Percentiles rank a stretch among this genome's conserved stretches.
phyloP scores from a whole-genome alignment of 2,888 invertebrate species.

The Palloptera scutellata region DNA sequence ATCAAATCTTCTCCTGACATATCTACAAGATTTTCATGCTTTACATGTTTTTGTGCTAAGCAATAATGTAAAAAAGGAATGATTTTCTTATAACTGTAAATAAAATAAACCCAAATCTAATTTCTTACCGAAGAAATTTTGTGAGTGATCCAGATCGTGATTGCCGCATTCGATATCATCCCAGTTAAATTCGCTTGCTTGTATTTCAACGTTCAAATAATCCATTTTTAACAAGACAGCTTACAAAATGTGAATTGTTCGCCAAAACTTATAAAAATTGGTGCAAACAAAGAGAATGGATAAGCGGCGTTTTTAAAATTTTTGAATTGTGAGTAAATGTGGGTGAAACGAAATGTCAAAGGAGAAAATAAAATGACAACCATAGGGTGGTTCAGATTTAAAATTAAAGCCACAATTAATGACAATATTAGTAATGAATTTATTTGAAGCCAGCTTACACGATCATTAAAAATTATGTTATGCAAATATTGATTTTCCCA shows the following conservation, averaged over 20 bases:
- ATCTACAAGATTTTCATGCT: constrained; percentile 44
- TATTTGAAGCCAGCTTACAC: too few relatives aligned
- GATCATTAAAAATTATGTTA: too few relatives aligned
- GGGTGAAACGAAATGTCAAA: too few relatives aligned
- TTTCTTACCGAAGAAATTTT: constrained; percentile 54
- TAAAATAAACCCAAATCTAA: constrained; percentile 1
- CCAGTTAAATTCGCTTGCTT: constrained; percentile 48
- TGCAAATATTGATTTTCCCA: too few relatives aligned
- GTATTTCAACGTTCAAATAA: constrained; percentile 30
- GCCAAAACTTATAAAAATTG: neutral
- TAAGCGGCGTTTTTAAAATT: constrained; percentile 17
- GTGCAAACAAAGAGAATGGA: neutral
- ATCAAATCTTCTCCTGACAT: constrained; percentile 35
- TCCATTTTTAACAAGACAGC: constrained; percentile 28
- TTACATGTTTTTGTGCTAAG: constrained; percentile 41
- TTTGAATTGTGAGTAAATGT: constrained; percentile 3
- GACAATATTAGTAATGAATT: too few relatives aligned
- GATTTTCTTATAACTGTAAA: constrained; percentile 11
- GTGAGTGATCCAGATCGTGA: constrained; percentile 51
- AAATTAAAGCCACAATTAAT: too few relatives aligned
- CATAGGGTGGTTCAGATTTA: too few relatives aligned
- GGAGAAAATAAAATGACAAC: too few relatives aligned
- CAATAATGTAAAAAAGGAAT: constrained; percentile 11
- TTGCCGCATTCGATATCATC: constrained; percentile 56
- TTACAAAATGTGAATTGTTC: neutral